These are phyloP conservation scores for Xenopus tropicalis DNA, from an alignment of 2,113 vertebrate species.

Conservation along the genomic window DNA sequence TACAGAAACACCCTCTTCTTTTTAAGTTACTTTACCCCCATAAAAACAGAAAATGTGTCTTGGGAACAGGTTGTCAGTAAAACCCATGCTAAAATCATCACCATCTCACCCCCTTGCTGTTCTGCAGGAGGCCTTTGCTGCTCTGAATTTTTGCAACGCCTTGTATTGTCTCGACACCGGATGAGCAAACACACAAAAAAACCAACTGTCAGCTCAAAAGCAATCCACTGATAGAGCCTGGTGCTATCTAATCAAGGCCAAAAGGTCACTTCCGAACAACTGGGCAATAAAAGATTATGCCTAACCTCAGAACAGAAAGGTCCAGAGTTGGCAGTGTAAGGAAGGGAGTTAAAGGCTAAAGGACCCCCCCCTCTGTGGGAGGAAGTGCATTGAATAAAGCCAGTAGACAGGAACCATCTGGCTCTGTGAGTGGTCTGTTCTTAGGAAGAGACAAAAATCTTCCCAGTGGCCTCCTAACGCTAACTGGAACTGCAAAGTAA, in stretches of 20 bases:
- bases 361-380: constrained; percentile 76
- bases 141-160: constrained; percentile 76
- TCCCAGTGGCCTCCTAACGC: constrained; percentile 30
- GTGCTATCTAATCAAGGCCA: constrained; percentile 98
- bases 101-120: constrained; percentile 54
- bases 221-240: constrained; percentile 86
- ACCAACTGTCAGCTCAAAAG: constrained; percentile 77
- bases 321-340: constrained; percentile 63
- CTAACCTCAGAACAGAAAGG: constrained; percentile 84
- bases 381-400: constrained; percentile 89
- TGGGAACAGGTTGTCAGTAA: no score
- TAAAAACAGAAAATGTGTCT: no score
- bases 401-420: constrained; percentile 97
- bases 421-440: constrained; percentile 78
- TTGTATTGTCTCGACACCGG: constrained; percentile 83
- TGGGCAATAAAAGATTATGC: constrained; percentile 99
- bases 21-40: no score
- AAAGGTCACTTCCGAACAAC: constrained; percentile 99
- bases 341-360: constrained; percentile 53
- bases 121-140: constrained; percentile 55
- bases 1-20: no score
- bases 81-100: not conserved
- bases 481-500: no score
- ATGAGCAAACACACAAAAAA: constrained; percentile 74
- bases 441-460: constrained; percentile 64